A percentile compares a stretch with the other conserved stretches of the same genome.
phyloP scores from a whole-genome alignment of 2,113 vertebrate species.

The Alouatta palliata region DNA sequence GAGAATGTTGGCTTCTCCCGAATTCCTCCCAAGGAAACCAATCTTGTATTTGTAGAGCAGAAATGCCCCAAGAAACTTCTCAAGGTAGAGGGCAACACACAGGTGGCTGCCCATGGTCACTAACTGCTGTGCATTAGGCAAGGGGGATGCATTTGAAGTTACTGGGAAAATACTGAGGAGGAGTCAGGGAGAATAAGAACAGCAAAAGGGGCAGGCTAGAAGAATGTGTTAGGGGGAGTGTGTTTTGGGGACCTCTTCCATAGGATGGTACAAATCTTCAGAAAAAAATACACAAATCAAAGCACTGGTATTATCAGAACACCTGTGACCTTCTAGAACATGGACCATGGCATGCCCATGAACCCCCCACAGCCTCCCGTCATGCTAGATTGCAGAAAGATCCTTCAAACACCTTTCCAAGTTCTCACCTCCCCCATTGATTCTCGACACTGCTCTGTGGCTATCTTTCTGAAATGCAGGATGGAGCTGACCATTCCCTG shows the following conservation, averaged over 20 bases:
- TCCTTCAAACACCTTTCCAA: fast-evolving
- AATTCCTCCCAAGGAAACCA: background rate
- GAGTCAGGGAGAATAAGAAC: too few relatives aligned
- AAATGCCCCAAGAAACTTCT: background rate
- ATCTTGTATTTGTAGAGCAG: background rate
- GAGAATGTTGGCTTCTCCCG: fast-evolving
- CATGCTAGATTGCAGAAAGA: fast-evolving
- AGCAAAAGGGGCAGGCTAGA: background rate
- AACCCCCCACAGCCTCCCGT: fast-evolving
- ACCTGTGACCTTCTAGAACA: fast-evolving
- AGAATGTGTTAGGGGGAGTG: fast-evolving
- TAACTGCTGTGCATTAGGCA: fast-evolving
- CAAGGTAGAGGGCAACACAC: fast-evolving
- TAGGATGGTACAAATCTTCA: background rate
- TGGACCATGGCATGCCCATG: fast-evolving
- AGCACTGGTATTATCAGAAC: background rate
- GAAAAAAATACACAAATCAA: background rate
- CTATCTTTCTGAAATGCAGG: background rate
- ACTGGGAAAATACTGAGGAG: background rate
- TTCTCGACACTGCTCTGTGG: background rate
- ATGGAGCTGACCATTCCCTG: fast-evolving
- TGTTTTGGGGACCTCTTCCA: fast-evolving
- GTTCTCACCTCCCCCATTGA: fast-evolving
- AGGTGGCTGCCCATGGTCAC: fast-evolving
- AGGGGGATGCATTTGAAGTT: background rate